These are phyloP conservation scores for Caenorhabditis wallacei DNA, from an alignment of 2,888 invertebrate species.

Conservation along the genomic window DNA sequence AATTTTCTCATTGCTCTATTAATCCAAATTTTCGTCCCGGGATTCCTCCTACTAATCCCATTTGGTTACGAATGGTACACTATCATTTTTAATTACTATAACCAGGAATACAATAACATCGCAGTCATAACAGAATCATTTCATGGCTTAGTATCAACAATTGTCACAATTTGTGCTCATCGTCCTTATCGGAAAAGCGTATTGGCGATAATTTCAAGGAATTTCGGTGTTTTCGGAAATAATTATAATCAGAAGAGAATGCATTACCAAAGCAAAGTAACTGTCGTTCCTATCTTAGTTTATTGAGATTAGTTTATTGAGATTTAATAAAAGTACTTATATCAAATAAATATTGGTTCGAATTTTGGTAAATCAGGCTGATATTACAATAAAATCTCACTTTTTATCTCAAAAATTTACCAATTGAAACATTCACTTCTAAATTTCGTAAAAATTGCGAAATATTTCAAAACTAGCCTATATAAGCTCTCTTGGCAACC, in stretches of 20 bases:
- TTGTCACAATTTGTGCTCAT: slow-evolving; percentile 13
- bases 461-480: slow-evolving; percentile 3
- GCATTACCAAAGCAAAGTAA: neutral
- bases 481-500: neutral
- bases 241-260: neutral
- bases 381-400: no score
- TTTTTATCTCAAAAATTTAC: neutral
- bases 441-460: neutral
- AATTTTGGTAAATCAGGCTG: no score
- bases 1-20: slow-evolving; percentile 7
- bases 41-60: slow-evolving; percentile 3
- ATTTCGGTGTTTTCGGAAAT: neutral
- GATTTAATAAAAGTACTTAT: no score
- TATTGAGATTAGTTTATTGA: no score
- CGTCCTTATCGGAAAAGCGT: slow-evolving; percentile 2
- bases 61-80: slow-evolving; percentile 3
- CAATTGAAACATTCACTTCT: neutral
- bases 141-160: slow-evolving; percentile 5
- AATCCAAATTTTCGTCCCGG: slow-evolving; percentile 4
- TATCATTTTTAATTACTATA: slow-evolving; percentile 1
- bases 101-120: slow-evolving; percentile 10
- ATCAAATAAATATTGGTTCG: no score
- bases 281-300: neutral
- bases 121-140: neutral
- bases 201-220: neutral